Evolutionary conservation across 2,113 vertebrate genomes (phyloP).

Genomic region (Candoia aspera): DNA sequence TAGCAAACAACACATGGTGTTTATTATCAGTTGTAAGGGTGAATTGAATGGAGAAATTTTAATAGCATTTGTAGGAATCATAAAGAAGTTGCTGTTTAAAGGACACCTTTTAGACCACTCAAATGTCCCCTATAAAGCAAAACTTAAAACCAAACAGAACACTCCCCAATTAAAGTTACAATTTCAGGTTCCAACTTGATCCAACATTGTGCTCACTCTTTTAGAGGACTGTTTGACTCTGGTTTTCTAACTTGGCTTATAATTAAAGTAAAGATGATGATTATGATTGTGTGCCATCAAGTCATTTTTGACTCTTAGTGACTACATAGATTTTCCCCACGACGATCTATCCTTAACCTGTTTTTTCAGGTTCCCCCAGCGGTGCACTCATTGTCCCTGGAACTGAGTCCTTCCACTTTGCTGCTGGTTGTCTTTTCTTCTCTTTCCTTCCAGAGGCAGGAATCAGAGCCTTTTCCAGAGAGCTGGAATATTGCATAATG

Average conservation of each 20-base stretch:
- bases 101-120: conserved; percentile 55
- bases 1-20: conserved; percentile 61
- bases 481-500: too few relatives aligned
- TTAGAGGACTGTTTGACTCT: conserved; percentile 64
- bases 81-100: conserved; percentile 60
- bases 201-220: conserved; percentile 63
- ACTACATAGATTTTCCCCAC: too few relatives aligned
- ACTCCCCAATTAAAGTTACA: conserved; percentile 56
- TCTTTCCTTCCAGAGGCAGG: too few relatives aligned
- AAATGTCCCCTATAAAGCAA: neutral
- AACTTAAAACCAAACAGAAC: conserved; percentile 6
- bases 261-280: conserved; percentile 62
- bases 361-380: too few relatives aligned
- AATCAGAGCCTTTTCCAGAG: too few relatives aligned
- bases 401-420: too few relatives aligned
- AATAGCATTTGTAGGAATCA: conserved; percentile 43
- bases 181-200: conserved; percentile 57
- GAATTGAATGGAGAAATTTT: conserved; percentile 32
- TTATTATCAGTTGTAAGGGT: conserved; percentile 60
- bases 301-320: too few relatives aligned
- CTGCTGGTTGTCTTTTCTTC: too few relatives aligned
- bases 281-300: too few relatives aligned
- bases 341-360: too few relatives aligned
- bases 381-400: too few relatives aligned
- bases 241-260: conserved; percentile 50